These are phyloP conservation scores for Megatriorchis doriae DNA, from an alignment of 2,113 vertebrate species.

Conservation along the genomic window DNA sequence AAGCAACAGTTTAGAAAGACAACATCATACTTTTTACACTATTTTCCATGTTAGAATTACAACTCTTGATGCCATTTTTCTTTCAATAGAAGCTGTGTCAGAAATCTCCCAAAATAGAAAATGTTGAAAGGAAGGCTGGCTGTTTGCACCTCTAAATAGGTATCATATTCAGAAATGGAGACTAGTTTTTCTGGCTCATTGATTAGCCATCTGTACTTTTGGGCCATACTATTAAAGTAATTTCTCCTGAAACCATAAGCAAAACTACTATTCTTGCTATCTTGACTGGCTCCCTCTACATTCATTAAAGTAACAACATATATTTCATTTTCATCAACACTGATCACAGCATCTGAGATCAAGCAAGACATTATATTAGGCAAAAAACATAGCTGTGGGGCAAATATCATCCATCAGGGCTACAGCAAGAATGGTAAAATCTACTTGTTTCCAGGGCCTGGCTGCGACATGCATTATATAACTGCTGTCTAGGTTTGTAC, in stretches of 20 bases:
- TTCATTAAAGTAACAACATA: not conserved
- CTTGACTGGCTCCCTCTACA: not conserved
- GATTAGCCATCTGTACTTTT: not conserved
- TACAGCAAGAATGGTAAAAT: not conserved
- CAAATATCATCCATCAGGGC: not conserved
- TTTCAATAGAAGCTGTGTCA: not conserved
- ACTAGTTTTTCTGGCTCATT: not conserved
- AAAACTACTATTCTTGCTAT: not conserved
- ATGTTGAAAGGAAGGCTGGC: not conserved
- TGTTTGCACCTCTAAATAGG: not conserved
- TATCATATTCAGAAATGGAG: not conserved
- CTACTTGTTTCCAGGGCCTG: not conserved
- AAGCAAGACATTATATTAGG: not conserved
- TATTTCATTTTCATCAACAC: not conserved
- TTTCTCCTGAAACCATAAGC: not conserved
- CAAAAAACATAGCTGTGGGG: not conserved
- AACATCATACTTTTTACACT: not conserved
- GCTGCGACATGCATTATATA: not conserved
- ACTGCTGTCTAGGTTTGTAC: fast-evolving
- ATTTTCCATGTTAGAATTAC: not conserved
- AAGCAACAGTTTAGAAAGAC: not conserved
- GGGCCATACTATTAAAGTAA: not conserved
- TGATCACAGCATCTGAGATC: not conserved
- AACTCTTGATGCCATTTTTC: not conserved
- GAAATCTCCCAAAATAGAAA: not conserved